These are phyloP conservation scores for Chironomus tepperi DNA, from an alignment of 1,140 invertebrate genomes.

Conservation along the genomic window DNA sequence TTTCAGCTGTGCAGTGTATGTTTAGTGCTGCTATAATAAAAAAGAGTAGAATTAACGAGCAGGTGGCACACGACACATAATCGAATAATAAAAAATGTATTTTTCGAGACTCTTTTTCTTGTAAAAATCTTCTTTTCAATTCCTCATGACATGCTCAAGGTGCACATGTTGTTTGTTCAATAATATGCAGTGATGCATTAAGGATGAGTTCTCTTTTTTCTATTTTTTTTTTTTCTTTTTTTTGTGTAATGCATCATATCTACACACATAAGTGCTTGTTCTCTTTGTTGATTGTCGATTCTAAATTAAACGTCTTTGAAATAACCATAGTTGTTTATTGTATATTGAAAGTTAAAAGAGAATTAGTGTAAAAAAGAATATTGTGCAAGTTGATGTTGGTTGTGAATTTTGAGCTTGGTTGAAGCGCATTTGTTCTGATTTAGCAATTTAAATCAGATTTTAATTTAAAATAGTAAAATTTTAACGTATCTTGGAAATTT, in stretches of 20 bases:
- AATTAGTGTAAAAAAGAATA: background rate
- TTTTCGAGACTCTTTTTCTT: background rate
- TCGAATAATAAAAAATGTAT: background rate
- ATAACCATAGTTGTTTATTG: too few relatives aligned
- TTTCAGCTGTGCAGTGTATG: background rate
- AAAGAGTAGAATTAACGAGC: conserved; percentile 13
- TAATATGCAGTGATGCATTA: background rate
- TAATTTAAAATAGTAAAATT: too few relatives aligned
- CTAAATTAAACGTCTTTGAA: too few relatives aligned
- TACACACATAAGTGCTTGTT: too few relatives aligned
- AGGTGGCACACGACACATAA: conserved; percentile 20
- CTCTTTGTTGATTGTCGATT: too few relatives aligned
- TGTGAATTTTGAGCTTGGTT: background rate
- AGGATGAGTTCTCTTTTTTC: background rate
- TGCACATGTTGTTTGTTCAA: conserved; percentile 12
- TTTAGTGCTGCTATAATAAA: background rate
- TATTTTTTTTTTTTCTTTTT: too few relatives aligned
- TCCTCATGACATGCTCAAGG: background rate
- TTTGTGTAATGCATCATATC: too few relatives aligned
- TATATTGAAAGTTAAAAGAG: background rate
- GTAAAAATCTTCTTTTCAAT: background rate
- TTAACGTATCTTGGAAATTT: too few relatives aligned
- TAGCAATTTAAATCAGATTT: too few relatives aligned
- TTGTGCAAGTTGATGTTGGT: background rate
- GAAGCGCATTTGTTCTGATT: too few relatives aligned